These are phyloP conservation scores for Brachystomella parvula DNA, from an alignment of 1,140 invertebrate species.

Conservation along the genomic window DNA sequence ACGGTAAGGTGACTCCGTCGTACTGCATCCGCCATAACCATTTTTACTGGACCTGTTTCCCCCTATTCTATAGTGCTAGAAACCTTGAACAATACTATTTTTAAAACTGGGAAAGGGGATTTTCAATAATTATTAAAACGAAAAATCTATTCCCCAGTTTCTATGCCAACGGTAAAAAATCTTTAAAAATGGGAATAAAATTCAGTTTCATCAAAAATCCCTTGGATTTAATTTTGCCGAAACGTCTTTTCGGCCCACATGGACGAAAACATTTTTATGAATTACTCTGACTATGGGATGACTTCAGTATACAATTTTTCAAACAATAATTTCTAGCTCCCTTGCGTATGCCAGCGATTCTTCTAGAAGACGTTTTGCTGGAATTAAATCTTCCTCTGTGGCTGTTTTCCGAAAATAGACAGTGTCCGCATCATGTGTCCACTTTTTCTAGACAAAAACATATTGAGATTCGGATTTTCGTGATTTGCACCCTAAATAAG, in stretches of 20 bases:
- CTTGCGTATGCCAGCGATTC: slow-evolving; percentile 17
- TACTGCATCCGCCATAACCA: not conserved
- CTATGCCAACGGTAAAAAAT: not conserved
- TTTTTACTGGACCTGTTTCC: not conserved
- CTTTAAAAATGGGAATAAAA: slow-evolving; percentile 2
- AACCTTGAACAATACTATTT: not conserved
- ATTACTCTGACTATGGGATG: not conserved
- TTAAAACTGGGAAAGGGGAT: not conserved
- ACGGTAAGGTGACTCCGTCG: not conserved
- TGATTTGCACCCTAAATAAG: not conserved
- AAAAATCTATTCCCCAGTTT: not conserved
- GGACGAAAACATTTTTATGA: not conserved
- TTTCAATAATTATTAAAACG: not conserved
- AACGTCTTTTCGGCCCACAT: not conserved
- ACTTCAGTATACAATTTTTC: not conserved
- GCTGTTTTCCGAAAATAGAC: not conserved
- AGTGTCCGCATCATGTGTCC: not conserved
- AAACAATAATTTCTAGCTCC: slow-evolving; percentile 27
- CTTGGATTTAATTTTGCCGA: no score
- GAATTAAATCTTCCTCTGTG: not conserved
- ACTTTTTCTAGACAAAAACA: slow-evolving; percentile 2
- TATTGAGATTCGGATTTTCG: not conserved
- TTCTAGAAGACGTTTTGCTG: slow-evolving; percentile 5
- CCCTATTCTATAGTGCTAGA: not conserved
- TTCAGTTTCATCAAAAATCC: not conserved